Conservation (phyloP, 35 echinoderm and acorn worm genomes). For the Ophiothrix spiculata region DNA sequence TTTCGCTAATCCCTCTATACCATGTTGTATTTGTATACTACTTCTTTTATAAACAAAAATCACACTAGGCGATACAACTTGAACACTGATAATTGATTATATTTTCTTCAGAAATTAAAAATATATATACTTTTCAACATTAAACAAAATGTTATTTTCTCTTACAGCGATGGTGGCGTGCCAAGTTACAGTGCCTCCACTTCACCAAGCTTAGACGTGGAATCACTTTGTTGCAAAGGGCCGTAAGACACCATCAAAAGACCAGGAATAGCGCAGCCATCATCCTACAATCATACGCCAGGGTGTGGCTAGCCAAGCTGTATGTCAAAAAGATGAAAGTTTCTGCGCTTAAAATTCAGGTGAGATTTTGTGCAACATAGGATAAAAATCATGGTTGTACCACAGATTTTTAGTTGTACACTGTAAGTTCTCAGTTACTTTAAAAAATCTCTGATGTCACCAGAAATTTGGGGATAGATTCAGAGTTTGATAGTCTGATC, state of each 20-base stretch:
- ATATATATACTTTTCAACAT: too few species aligned
- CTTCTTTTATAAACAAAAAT: too few species aligned
- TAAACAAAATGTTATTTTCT: neutral
- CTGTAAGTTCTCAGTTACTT: too few species aligned
- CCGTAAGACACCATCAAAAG: slow-evolving; percentile 32
- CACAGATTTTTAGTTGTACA: too few species aligned
- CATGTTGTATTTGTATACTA: too few species aligned
- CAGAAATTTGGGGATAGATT: neutral
- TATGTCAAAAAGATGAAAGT: slow-evolving; percentile 55
- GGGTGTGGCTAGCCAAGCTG: slow-evolving; percentile 67
- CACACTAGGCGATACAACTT: too few species aligned
- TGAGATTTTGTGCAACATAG: slow-evolving; percentile 5
- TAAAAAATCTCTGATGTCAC: neutral
- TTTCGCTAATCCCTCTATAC: too few species aligned
- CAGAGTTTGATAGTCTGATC: too few species aligned
- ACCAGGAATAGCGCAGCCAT: slow-evolving; percentile 40
- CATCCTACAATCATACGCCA: slow-evolving; percentile 47
- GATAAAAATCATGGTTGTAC: too few species aligned
- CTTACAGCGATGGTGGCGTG: slow-evolving; percentile 66
- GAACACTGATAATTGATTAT: too few species aligned
- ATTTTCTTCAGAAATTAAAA: too few species aligned
- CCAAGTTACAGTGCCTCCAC: slow-evolving; percentile 46
- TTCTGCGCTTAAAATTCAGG: slow-evolving; percentile 76
- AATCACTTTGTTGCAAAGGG: slow-evolving; percentile 45
- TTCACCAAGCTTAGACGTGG: slow-evolving; percentile 52